A percentile compares a stretch with the other conserved stretches of the same genome.
Evolutionary conservation across 2,888 invertebrate genomes (phyloP).

Genomic region (Anodontia alba): DNA sequence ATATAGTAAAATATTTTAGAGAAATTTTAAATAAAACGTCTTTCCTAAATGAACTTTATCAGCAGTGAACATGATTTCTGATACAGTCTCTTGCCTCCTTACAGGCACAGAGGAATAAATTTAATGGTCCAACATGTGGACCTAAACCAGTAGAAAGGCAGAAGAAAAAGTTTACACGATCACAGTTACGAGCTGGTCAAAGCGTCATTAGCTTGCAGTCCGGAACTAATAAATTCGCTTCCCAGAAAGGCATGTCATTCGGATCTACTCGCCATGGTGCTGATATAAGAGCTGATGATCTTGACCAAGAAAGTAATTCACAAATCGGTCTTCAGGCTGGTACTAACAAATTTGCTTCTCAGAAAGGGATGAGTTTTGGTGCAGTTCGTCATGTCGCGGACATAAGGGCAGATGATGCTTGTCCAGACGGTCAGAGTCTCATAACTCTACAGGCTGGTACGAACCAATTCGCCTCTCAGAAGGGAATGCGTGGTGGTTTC

Average conservation of each 20-base stretch:
- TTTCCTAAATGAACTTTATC: too few species aligned
- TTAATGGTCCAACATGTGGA: constrained; percentile 81
- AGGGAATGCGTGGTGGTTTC: constrained; percentile 80
- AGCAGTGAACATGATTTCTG: background rate
- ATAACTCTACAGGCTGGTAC: constrained; percentile 82
- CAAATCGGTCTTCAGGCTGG: constrained; percentile 77
- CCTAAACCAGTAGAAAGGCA: constrained; percentile 66
- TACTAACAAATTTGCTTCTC: constrained; percentile 82
- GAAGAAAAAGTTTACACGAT: constrained; percentile 76
- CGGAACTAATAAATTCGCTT: constrained; percentile 83
- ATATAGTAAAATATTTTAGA: too few species aligned
- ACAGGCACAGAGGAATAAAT: constrained; percentile 81
- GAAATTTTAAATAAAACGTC: too few species aligned
- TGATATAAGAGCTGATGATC: constrained; percentile 81
- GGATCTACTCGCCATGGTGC: constrained; percentile 80
- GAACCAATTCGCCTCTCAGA: constrained; percentile 82
- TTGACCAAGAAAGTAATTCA: constrained; percentile 63
- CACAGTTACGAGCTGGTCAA: constrained; percentile 77
- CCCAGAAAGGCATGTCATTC: constrained; percentile 83
- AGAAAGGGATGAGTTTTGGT: constrained; percentile 72
- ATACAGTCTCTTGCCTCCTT: constrained; percentile 32
- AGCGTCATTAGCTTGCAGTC: constrained; percentile 79
- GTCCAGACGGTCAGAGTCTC: constrained; percentile 74
- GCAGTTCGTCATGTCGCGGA: constrained; percentile 81
- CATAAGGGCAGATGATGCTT: constrained; percentile 80